Evolutionary conservation across 1,140 invertebrate species (phyloP).

Genomic region (Bombus haemorrhoidalis): DNA sequence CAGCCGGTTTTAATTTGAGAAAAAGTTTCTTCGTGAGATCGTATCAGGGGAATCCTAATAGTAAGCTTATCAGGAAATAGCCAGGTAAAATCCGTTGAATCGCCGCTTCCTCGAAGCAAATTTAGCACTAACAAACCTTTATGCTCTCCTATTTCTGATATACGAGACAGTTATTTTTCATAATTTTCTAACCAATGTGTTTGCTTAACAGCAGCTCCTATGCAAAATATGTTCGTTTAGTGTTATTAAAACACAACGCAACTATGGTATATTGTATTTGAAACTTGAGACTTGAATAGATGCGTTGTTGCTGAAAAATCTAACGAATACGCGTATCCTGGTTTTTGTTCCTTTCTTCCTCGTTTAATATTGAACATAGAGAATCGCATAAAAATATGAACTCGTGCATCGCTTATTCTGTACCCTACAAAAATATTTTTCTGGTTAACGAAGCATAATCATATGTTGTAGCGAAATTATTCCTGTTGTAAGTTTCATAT

Average conservation of each 20-base stretch:
- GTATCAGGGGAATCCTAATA: constrained; percentile 17
- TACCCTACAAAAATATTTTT: neutral
- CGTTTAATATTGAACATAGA: neutral
- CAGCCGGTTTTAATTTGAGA: constrained; percentile 34
- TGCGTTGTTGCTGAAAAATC: neutral
- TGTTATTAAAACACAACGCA: neutral
- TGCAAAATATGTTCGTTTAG: neutral
- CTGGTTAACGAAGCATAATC: neutral
- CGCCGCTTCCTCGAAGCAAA: neutral
- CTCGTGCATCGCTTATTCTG: neutral
- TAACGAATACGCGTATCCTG: neutral
- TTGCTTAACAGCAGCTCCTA: no score
- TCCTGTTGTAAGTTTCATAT: neutral
- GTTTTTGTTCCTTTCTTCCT: neutral
- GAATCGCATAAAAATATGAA: neutral
- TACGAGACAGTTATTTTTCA: neutral
- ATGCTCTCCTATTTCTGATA: no score
- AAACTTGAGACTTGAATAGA: neutral
- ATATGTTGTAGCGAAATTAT: neutral
- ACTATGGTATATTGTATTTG: no score
- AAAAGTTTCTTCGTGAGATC: constrained; percentile 44
- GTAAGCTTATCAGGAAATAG: neutral
- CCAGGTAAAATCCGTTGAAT: neutral
- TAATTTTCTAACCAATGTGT: neutral
- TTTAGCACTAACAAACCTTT: neutral